phyloP scores from a whole-genome alignment of 2,888 invertebrate species.

The Diaprepes abbreviatus region DNA sequence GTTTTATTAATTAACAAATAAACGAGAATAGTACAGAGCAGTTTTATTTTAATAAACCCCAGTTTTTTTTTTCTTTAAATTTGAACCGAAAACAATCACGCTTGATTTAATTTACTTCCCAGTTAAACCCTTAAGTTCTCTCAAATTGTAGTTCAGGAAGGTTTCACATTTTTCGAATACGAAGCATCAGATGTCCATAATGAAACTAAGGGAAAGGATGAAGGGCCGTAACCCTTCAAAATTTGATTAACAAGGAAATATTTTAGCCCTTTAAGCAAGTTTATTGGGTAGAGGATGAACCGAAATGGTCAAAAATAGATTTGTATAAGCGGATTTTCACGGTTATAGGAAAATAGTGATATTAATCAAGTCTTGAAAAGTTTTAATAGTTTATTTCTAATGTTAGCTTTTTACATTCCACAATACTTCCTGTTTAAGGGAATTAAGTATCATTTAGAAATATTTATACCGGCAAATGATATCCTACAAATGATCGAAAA shows the following conservation, averaged over 20 bases:
- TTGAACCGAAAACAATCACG: conserved; percentile 4
- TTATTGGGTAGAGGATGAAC: neutral
- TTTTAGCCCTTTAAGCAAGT: conserved; percentile 3
- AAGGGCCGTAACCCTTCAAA: conserved; percentile 4
- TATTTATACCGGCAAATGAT: too few relatives aligned
- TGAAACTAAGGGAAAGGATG: conserved; percentile 8
- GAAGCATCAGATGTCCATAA: conserved; percentile 14
- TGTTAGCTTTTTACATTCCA: too few relatives aligned
- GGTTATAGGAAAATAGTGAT: neutral
- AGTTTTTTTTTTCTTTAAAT: too few relatives aligned
- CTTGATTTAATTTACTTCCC: conserved; percentile 6
- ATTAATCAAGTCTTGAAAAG: too few relatives aligned
- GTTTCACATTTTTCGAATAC: conserved; percentile 4
- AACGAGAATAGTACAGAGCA: too few relatives aligned
- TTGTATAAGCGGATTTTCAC: neutral
- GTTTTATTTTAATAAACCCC: too few relatives aligned
- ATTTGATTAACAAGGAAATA: conserved; percentile 12
- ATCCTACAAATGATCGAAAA: too few relatives aligned
- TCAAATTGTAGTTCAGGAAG: conserved; percentile 12
- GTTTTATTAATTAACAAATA: too few relatives aligned
- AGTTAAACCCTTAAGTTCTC: conserved; percentile 1
- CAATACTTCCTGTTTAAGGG: too few relatives aligned
- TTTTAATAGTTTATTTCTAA: too few relatives aligned
- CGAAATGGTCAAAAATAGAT: conserved; percentile 5
- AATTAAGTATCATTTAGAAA: too few relatives aligned